Percentiles rank a stretch among this genome's conserved stretches.
These are phyloP conservation scores for Zaprionus vittiger DNA, from an alignment of 1,140 invertebrate genomes.

Conservation along the genomic window DNA sequence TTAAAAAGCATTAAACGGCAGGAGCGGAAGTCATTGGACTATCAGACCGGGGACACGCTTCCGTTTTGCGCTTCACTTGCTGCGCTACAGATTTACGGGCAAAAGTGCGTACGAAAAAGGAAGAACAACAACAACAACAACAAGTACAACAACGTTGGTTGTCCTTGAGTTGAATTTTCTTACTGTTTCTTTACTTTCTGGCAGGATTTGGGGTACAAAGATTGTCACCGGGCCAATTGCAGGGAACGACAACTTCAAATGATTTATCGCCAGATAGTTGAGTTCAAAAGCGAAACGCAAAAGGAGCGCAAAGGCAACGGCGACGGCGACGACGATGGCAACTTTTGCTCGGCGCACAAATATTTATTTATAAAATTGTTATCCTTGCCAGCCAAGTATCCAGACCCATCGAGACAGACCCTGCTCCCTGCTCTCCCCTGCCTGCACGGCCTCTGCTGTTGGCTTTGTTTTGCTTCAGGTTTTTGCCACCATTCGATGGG, in stretches of 20 bases:
- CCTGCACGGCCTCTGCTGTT: not conserved
- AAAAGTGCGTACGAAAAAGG: conserved; percentile 66
- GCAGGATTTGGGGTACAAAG: conserved; percentile 37
- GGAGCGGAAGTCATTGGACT: conserved; percentile 78
- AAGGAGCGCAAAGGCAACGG: conserved; percentile 32
- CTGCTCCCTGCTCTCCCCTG: not conserved
- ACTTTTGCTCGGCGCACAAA: conserved; percentile 68
- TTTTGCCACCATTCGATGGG: conserved; percentile 40
- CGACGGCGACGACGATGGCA: not conserved
- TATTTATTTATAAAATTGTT: conserved; percentile 83
- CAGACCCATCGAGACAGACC: conserved; percentile 8
- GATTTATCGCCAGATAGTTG: conserved; percentile 82
- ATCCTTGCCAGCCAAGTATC: conserved; percentile 58
- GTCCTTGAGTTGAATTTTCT: conserved; percentile 41
- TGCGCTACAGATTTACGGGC: conserved; percentile 68
- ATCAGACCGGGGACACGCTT: conserved; percentile 73
- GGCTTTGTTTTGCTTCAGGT: conserved; percentile 50
- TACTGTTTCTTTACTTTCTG: conserved; percentile 8
- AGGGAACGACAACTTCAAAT: conserved; percentile 72
- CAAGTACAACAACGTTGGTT: conserved; percentile 18
- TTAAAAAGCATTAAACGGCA: conserved; percentile 82
- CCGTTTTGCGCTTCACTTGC: conserved; percentile 60
- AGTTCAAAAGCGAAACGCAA: conserved; percentile 79
- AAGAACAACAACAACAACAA: conserved; percentile 14
- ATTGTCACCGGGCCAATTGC: conserved; percentile 81